Evolutionary conservation across 2,888 invertebrate genomes (phyloP).

Genomic region (Epinotia brunnichana): DNA sequence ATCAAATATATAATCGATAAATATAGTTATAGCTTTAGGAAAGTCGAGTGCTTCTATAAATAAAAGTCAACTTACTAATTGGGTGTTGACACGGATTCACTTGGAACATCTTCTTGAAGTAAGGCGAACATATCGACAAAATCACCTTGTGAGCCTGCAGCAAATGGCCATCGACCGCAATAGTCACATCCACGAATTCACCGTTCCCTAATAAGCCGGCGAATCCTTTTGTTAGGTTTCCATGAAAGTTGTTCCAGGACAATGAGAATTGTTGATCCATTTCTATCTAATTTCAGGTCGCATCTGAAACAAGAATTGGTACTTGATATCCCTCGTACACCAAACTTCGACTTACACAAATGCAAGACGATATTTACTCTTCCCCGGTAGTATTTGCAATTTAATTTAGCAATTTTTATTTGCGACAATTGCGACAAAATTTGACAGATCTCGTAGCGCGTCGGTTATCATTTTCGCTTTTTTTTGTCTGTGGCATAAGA

Average conservation of each 20-base stretch:
- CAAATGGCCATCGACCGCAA: slow-evolving; percentile 86
- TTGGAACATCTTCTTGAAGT: slow-evolving; percentile 88
- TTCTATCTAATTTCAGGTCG: slow-evolving; percentile 68
- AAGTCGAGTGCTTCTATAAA: slow-evolving; percentile 16
- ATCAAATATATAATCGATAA: background rate
- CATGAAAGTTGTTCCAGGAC: slow-evolving; percentile 89
- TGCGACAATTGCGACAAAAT: slow-evolving; percentile 19
- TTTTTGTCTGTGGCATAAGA: slow-evolving; percentile 32
- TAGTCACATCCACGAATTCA: slow-evolving; percentile 85
- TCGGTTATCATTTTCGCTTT: slow-evolving; percentile 15
- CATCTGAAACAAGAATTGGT: slow-evolving; percentile 59
- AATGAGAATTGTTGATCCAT: slow-evolving; percentile 87
- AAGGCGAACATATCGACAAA: slow-evolving; percentile 88
- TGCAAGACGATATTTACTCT: slow-evolving; percentile 37
- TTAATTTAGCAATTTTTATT: slow-evolving; percentile 37
- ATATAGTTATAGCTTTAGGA: background rate
- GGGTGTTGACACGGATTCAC: slow-evolving; percentile 87
- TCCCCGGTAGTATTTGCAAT: slow-evolving; percentile 35
- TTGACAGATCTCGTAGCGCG: slow-evolving; percentile 39
- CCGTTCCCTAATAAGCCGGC: slow-evolving; percentile 84
- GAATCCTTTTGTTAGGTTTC: slow-evolving; percentile 87
- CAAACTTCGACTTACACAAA: background rate
- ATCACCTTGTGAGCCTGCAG: slow-evolving; percentile 89
- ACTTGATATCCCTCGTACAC: slow-evolving; percentile 44
- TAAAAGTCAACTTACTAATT: slow-evolving; percentile 74